Base-by-base conservation (phyloP, 2,888 invertebrate species). In the Caenorhabditis drosophilae region DNA sequence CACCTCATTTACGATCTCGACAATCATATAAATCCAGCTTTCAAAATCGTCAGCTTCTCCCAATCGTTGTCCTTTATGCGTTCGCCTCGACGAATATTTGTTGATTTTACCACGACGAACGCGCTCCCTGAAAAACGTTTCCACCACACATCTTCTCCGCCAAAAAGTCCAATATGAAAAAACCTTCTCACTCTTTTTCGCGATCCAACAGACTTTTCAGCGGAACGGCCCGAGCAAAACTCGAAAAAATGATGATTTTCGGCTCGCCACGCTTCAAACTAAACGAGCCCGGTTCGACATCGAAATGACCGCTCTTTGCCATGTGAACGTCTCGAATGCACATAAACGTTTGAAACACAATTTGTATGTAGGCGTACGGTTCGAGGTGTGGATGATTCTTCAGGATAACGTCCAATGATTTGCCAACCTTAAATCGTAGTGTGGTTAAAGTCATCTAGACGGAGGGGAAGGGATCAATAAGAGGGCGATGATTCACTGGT, bases 11-110 rank as follows among this genome's bases (percentile, higher is more conserved):
- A 58, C 20, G 11, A 62, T 15, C 2, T 49, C 35, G 2, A 34
- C 31, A 15, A 48, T 45, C 26, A 53, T 22, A 35, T 63, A 63
- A 18, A 63, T 47, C 63, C 63, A 63, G 4, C 57, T 54, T 40
- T 63, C 63, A 34, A 41, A 63, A 26, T 63, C 63, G 26, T 63
- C 63, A 2, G 50, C 25, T 6, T 23, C 1, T 22, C 47, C 47
- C 6, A 9, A 4, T 54, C 63, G 12, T 26, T 42, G n/a, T 4
- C 42, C 50, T 40, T 15, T 31, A 31, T 63, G 58, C 20, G 52
- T 56, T 2, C 57, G 9, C 46, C 63, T n/a, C 0, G 63, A 58
- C 46, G 48, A 34, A 36, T 58, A 63, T 12, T 42, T 23, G 7
- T 40, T 16, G 6, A 57, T 18, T 3, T 2, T 16, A 11, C 11